Base-by-base conservation (phyloP, 2,113 vertebrate genomes). In the Mormyrus iriodes region DNA sequence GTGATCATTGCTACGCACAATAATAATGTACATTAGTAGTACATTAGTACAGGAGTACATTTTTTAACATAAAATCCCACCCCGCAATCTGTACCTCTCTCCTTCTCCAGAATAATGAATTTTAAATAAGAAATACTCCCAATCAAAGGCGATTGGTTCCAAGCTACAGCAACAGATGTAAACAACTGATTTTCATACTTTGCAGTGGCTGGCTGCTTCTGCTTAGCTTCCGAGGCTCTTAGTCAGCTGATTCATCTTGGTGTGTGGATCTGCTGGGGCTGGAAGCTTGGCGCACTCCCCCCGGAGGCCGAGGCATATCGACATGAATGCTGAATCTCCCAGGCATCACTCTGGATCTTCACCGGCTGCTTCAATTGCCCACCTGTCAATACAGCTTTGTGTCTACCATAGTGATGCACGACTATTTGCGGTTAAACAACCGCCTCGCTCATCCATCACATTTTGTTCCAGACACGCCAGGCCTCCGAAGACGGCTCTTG, bases 351-450 rank as follows among this genome's bases (percentile, higher is more conserved):
- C 88, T 58, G 89, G 87, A 6, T 48, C 87, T 55, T 58, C n/a
- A 51, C 73, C 35, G 17, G 44, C 61, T 48, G 84, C 17, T 87
- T 88, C 89, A 88, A 84, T 84, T 73, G 84, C 31, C 79, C 65
- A 82, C 87, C 89, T 86, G 87, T 89, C 88, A 90, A 90, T 90
- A 90, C 52, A 69, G 13, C 87, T 90, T 91, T 79, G 88, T 87
- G 55, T 90, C 89, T 35, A 55, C 42, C 52, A 55, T 90, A 84
- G 83, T 84, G 39, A 91, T 79, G 53, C 3, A 13, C 69, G 87
- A 21, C 65, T 49, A n/a, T 61, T 86, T 61, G 55, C 65, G 84
- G 83, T 85, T 85, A 90, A 84, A 79, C 58, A 73, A 65, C 53
- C 69, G 87, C 49, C 76, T 13, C 79, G 51, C 85, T 86, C 89